Percentiles rank a stretch among this genome's conserved stretches.
phyloP scores from a whole-genome alignment of 2,113 vertebrate genomes.

The Arvicanthis niloticus region DNA sequence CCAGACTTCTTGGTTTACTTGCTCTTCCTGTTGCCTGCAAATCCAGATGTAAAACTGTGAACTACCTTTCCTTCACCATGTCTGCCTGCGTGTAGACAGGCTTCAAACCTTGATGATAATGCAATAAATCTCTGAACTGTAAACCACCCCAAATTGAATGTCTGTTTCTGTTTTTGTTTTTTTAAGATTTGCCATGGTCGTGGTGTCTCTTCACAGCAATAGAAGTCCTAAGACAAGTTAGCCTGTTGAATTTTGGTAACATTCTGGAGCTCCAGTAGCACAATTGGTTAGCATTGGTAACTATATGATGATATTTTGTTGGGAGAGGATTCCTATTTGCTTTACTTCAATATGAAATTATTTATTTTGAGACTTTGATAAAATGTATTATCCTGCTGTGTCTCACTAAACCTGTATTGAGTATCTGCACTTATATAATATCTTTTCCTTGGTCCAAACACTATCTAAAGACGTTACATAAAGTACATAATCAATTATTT shows the following conservation, averaged over 20 bases:
- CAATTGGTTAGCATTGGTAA: not conserved
- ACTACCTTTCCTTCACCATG: not conserved
- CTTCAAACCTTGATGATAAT: not conserved
- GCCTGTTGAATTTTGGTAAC: not conserved
- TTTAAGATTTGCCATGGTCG: not conserved
- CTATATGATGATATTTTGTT: not conserved
- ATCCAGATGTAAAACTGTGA: not conserved
- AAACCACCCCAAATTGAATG: not conserved
- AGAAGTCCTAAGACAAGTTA: not conserved
- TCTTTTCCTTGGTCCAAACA: not conserved
- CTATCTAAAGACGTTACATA: not conserved
- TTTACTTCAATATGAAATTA: slow-evolving; percentile 6
- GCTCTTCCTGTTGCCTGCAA: not conserved
- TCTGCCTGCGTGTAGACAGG: not conserved
- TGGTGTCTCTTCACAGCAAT: not conserved
- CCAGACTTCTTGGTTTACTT: not conserved
- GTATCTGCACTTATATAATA: not conserved
- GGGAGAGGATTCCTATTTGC: not conserved
- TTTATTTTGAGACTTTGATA: not conserved
- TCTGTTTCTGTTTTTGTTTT: not conserved
- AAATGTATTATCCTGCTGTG: not conserved
- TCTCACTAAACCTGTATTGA: not conserved
- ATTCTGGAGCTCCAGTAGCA: not conserved
- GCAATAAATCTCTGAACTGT: not conserved
- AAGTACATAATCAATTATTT: not conserved